These are phyloP conservation scores for Columba guinea DNA, from an alignment of 2,797 vertebrate species.

Conservation along the genomic window DNA sequence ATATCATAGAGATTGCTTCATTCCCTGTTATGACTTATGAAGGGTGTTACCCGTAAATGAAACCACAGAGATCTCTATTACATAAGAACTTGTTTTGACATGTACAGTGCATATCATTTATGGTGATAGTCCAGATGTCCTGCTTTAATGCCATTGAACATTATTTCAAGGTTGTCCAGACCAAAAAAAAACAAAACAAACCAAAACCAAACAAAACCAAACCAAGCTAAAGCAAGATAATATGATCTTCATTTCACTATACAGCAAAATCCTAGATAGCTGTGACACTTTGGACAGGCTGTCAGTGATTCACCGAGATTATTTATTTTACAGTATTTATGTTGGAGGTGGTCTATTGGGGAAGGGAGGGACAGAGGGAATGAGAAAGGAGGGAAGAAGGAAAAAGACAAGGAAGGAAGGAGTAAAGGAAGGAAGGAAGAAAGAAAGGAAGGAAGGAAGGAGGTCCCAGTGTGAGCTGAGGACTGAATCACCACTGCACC, in stretches of 20 bases:
- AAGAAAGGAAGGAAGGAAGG: neutral
- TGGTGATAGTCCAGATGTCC: slow-evolving; percentile 42
- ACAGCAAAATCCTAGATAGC: neutral
- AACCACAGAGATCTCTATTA: slow-evolving; percentile 53
- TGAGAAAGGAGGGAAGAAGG: neutral
- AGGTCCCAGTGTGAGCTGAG: neutral
- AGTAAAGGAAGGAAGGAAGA: too few species aligned
- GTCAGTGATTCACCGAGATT: neutral
- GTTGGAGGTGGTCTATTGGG: neutral
- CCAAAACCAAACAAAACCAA: neutral
- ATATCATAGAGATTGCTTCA: slow-evolving; percentile 61
- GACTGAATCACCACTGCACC: neutral
- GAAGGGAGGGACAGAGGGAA: neutral
- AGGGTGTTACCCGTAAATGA: slow-evolving; percentile 56
- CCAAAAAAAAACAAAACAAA: neutral
- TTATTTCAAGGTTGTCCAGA: slow-evolving; percentile 33
- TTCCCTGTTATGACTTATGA: slow-evolving; percentile 38
- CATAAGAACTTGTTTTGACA: slow-evolving; percentile 69
- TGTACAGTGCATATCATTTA: slow-evolving; percentile 62
- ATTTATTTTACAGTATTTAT: neutral
- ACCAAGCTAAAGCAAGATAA: neutral
- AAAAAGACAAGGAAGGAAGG: too few species aligned
- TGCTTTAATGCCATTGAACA: slow-evolving; percentile 36
- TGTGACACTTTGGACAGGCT: slow-evolving; percentile 4
- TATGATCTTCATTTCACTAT: slow-evolving; percentile 6